Conservation (phyloP, 2,113 vertebrate species). For the Synodontis membranacea region DNA sequence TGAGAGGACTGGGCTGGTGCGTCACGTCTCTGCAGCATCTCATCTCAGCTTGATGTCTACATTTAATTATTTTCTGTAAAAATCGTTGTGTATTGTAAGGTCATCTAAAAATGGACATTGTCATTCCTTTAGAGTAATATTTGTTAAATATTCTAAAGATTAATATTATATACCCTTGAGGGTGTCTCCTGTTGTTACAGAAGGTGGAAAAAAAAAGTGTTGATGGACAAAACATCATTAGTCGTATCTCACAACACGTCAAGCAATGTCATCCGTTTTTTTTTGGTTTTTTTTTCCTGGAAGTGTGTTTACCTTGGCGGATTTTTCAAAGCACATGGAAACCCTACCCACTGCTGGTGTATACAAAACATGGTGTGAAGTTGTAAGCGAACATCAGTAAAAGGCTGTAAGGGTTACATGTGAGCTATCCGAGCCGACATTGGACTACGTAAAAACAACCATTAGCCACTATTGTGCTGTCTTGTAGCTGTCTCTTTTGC, state of each 20-base stretch:
- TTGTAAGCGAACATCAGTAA: neutral
- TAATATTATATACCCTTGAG: neutral
- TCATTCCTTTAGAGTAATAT: neutral
- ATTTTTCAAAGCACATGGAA: constrained; percentile 20
- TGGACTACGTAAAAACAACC: neutral
- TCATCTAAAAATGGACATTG: no score
- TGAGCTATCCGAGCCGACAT: neutral
- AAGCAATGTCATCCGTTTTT: constrained; percentile 33
- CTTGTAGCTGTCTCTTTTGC: neutral
- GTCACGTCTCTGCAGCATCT: no score
- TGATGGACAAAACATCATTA: constrained; percentile 2
- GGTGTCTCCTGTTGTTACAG: neutral
- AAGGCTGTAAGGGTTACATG: neutral
- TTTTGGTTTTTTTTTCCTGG: constrained; percentile 37
- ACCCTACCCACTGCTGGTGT: constrained; percentile 35
- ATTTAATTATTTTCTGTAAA: no score
- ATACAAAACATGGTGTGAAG: constrained; percentile 56
- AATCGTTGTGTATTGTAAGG: no score
- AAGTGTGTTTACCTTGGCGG: constrained; percentile 32
- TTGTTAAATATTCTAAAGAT: neutral
- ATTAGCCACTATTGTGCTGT: neutral
- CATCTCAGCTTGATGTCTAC: no score
- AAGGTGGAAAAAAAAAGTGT: neutral
- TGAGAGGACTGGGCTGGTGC: no score
- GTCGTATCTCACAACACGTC: constrained; percentile 4